phyloP scores from a whole-genome alignment of 2,113 vertebrate species.

The Lepus americanus region DNA sequence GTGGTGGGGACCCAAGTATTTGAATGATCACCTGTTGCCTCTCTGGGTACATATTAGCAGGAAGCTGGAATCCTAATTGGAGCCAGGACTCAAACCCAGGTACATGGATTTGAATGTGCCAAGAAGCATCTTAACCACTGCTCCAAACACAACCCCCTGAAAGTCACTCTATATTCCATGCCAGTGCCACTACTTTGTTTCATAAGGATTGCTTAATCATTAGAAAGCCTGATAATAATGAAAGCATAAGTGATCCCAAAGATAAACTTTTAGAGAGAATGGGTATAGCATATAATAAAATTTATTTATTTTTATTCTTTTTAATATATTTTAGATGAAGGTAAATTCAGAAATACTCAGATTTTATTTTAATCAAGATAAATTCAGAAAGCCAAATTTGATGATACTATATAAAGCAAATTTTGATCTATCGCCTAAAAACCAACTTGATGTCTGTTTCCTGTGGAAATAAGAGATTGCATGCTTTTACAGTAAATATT shows the following conservation, averaged over 20 bases:
- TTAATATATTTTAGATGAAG: not conserved
- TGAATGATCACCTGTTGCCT: too few relatives aligned
- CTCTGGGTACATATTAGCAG: too few relatives aligned
- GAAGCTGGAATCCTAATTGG: too few relatives aligned
- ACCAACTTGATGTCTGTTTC: slow-evolving; percentile 58
- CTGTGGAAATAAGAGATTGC: slow-evolving; percentile 49
- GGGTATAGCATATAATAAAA: not conserved
- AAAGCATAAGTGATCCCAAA: not conserved
- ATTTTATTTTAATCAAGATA: not conserved
- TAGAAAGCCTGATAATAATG: not conserved
- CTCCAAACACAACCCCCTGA: too few relatives aligned
- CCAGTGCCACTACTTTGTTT: slow-evolving; percentile 7
- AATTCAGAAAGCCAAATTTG: slow-evolving; percentile 2
- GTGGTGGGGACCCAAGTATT: too few relatives aligned
- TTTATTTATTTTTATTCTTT: too few relatives aligned
- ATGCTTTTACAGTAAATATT: slow-evolving; percentile 65
- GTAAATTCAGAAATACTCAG: not conserved
- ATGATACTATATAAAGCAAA: slow-evolving; percentile 10
- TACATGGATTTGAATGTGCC: too few relatives aligned
- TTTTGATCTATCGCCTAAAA: slow-evolving; percentile 32
- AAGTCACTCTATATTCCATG: not conserved
- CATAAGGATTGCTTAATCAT: not conserved
- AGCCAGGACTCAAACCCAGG: too few relatives aligned
- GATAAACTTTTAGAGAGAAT: slow-evolving; percentile 11
- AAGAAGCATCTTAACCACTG: too few relatives aligned